Base-by-base conservation (phyloP, 1,140 invertebrate species). In the Idris sp. region DNA sequence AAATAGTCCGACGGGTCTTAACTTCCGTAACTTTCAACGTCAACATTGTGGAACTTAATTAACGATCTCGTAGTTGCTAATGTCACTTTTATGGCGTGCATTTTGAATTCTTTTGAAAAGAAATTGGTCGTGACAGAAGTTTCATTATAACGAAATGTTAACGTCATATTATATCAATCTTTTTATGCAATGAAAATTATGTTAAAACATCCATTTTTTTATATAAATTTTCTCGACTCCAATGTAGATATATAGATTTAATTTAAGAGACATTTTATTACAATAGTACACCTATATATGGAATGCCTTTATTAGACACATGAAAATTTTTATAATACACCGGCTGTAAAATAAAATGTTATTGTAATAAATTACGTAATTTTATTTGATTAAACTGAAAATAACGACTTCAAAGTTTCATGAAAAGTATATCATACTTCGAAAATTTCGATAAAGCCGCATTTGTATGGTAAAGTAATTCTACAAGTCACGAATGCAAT, bases 31-130 rank as follows among this genome's bases (percentile, higher is more conserved):
- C 61, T 65, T 64, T 16, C 30, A 64, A 35, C 59, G 31, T 53
- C 40, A 65, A 64, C 59, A 18, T 64, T 36, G 46, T 65, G 48
- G 30, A 65, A 65, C 61, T 53, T 54, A 65, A 44, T 65, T 65
- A 65, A 65, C 40, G 38, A 53, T 53, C 48, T 7, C 40, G 10
- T 40, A 53, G 22, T 14, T 51, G 31, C 31, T 31, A 43, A 33
- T 18, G 38, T 65, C 30, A 30, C 9, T 36, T 44, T 6, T 36
- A 46, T 14, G 28, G 40, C 28, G 35, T 2, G 35, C 18, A 25
- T 43, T 64, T 51, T 64, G 25, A 51, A 51, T 51, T 43, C 46
- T 31, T 64, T 35, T 18, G 19, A 41, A 1, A 18, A 18, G 31
- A 38, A 35, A 58, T 38, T 58, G 53, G 40, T 16, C 19, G 8